Conservation (phyloP, 2,888 invertebrate genomes). For the Ganaspis brasiliensis region DNA sequence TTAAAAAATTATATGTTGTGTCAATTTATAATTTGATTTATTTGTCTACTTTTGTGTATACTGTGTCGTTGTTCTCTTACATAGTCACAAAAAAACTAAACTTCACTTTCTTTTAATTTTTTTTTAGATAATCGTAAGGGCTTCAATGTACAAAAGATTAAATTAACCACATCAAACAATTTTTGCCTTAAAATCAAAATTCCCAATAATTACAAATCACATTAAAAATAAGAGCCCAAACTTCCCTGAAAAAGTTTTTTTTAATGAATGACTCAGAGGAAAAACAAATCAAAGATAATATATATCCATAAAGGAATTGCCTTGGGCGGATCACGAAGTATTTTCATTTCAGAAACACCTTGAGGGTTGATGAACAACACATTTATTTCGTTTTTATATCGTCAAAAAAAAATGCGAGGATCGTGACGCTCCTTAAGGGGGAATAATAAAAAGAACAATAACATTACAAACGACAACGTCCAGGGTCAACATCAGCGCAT, state of each 20-base stretch:
- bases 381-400: conserved; percentile 2
- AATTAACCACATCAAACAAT: no score
- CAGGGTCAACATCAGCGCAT: conserved; percentile 61
- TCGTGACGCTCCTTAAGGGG: conserved; percentile 26
- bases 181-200: no score
- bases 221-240: not conserved
- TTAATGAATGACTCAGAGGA: not conserved
- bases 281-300: not conserved
- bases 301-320: conserved; percentile 1
- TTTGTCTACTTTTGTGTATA: no score
- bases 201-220: not conserved
- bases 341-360: conserved; percentile 21
- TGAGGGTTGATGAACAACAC: conserved; percentile 24
- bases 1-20: no score
- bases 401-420: conserved; percentile 23
- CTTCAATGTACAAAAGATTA: no score
- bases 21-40: no score
- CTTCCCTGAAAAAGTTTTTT: not conserved
- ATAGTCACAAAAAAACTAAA: no score
- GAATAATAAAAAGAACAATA: conserved; percentile 36
- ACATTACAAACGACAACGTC: conserved; percentile 41
- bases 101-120: no score
- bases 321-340: conserved; percentile 25
- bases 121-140: no score
- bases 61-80: no score